A percentile compares a stretch with the other conserved stretches of the same genome.
These are phyloP conservation scores for Cricetomys ansorgei DNA, from an alignment of 2,113 vertebrate genomes.

Conservation along the genomic window DNA sequence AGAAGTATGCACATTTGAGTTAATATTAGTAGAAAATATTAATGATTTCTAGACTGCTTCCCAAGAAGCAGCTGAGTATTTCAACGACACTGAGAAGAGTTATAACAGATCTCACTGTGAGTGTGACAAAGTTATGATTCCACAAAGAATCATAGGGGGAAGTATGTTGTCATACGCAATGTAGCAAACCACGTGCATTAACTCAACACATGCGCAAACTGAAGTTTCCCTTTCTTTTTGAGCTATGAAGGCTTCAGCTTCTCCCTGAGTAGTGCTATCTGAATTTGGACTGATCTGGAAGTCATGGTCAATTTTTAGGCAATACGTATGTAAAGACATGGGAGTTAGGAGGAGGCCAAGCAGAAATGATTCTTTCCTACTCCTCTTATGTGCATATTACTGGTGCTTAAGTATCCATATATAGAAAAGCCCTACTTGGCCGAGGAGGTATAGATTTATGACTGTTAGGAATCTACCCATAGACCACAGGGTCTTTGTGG, in stretches of 20 bases:
- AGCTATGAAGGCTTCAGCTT: background rate
- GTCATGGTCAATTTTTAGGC: background rate
- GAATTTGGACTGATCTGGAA: constrained; percentile 13
- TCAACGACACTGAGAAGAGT: constrained; percentile 40
- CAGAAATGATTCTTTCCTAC: background rate
- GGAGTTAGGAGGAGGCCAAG: background rate
- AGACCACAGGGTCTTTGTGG: constrained; percentile 38
- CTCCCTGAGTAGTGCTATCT: background rate
- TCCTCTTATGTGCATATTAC: background rate
- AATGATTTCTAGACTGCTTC: background rate
- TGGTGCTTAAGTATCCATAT: constrained; percentile 30
- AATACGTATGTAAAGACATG: background rate
- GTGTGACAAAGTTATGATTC: background rate
- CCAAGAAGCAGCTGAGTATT: constrained; percentile 28
- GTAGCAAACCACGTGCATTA: background rate
- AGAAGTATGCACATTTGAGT: constrained; percentile 14
- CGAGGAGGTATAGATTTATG: constrained; percentile 60
- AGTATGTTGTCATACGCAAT: background rate
- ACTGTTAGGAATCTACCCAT: constrained; percentile 13
- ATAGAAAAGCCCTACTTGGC: background rate
- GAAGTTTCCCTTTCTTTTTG: background rate
- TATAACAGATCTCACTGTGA: background rate
- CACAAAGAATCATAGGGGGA: background rate
- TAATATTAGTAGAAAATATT: background rate
- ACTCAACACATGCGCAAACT: background rate